These are phyloP conservation scores for Cochlearius cochlearius DNA, from an alignment of 2,113 vertebrate species.

Conservation along the genomic window DNA sequence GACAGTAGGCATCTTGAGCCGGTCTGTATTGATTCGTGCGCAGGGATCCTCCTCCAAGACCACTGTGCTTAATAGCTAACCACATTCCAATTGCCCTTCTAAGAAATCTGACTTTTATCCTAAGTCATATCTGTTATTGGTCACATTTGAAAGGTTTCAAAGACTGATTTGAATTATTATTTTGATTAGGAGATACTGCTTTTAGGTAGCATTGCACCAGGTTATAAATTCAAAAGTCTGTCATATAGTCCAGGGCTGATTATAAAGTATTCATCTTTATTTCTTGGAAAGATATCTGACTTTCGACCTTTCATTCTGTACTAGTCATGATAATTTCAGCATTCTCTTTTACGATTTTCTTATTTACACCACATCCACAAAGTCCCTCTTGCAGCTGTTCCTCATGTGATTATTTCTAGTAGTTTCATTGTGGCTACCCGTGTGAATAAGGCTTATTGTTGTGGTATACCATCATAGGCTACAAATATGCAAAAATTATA, in stretches of 20 bases:
- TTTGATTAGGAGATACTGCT: background rate
- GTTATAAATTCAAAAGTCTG: background rate
- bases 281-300: background rate
- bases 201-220: background rate
- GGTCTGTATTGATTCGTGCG: background rate
- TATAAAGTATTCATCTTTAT: background rate
- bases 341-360: background rate
- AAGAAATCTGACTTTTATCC: background rate
- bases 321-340: background rate
- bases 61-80: background rate
- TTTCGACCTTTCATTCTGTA: background rate
- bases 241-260: background rate
- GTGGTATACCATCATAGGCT: slow-evolving; percentile 12
- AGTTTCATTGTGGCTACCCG: slow-evolving; percentile 35
- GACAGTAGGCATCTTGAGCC: background rate
- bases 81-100: background rate
- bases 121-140: background rate
- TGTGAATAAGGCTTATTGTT: slow-evolving; percentile 53
- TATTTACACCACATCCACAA: slow-evolving; percentile 34
- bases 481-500: slow-evolving; percentile 46
- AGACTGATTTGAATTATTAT: background rate
- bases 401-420: slow-evolving; percentile 61
- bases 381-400: slow-evolving; percentile 51
- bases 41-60: background rate
- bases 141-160: background rate